Base-by-base conservation (phyloP, 2,888 invertebrate species). In the Caenorhabditis sinica region DNA sequence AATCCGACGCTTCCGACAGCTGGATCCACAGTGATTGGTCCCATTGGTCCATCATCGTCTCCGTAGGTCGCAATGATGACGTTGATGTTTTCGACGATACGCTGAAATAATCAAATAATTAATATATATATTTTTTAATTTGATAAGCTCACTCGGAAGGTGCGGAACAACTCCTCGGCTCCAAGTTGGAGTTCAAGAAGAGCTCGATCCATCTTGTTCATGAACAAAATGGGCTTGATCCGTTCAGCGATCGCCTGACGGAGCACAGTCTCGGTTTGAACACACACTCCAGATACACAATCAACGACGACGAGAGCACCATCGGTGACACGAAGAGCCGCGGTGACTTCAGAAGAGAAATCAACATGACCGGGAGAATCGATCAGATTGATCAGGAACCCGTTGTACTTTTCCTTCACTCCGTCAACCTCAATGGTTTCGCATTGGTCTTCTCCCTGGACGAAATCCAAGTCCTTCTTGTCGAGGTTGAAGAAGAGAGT, bases 151-250 rank as follows among this genome's bases (percentile, higher is more conserved):
- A 75, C 84, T 56, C 69, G 97, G 96, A 99, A 99, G 61, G 93
- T 94, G 88, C 99, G 99, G 94, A 97, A 99, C 75, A 99, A 95
- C 93, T 97, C 97, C 94, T 99, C 99, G 88, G 96, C 95, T 85
- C 97, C 98, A 92, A 98, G 94, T 93, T 99, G 98, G 93, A 99
- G 94, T 94, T 99, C 99, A 49, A 99, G 95, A 83, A 99, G 95
- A 90, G 99, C 98, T 91, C 99, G 96, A 95, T 99, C 99, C 98
- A 99, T 98, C 95, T 99, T 99, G 96, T 99, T 99, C 98, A 99
- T 98, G 96, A 99, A 99, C 92, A 99, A 95, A 90, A 99, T 97
- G 76, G 99, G 99, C 96, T 98, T 98, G 93, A 99, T 99, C 93
- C 99, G 96, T 95, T 99, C 99, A 86, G 97, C 97, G 93, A 99